Base-by-base conservation (phyloP, 2,113 vertebrate species). In the Lophotis ruficrista region DNA sequence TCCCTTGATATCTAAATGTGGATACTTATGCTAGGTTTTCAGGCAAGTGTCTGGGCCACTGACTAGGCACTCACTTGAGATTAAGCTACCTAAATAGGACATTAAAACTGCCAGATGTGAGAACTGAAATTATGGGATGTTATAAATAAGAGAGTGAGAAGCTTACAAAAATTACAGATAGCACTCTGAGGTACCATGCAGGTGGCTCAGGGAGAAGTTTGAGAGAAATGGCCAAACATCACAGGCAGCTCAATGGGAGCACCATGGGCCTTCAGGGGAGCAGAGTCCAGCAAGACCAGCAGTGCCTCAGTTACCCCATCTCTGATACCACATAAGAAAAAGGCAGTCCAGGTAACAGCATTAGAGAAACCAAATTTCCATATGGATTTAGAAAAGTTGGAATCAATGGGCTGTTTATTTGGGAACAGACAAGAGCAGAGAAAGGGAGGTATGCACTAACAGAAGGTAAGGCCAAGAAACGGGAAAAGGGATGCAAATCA, bases 241-340 rank as follows among this genome's bases (percentile, higher is more conserved):
- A 37, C 22, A 77, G 31, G 38, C 28, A 77, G n/a, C 25, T 81
- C 47, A 80, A 60, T 4, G 31, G 14, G n/a, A 89, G 4, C 6
- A 2, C 19, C 3, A 2, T 11, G 17, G 8, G 51, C 3, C 6
- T 56, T 65, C 7, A 30, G 28, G 17, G 15, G 24, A 47, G 9
- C 24, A 70, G 20, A 45, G 19, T 48, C 50, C 24, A 30, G 17
- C 22, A 37, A 43, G 5, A 24, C 16, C 72, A n/a, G 9, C 14
- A 45, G 31, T 58, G n/a, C n/a, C 14, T 62, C 21, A 11, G 20
- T 31, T 73, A 51, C 38, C 3, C 19, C 5, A 5, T 30, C 68
- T 30, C 10, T 37, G 58, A 43, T 12, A 4, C 7, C 2, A 7
- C 2, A 0, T 18, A 13, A 38, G 30, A 14, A 73, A 57, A 6